phyloP scores from a whole-genome alignment of 2,797 vertebrate species.

The Lepilemur ruficaudatus region DNA sequence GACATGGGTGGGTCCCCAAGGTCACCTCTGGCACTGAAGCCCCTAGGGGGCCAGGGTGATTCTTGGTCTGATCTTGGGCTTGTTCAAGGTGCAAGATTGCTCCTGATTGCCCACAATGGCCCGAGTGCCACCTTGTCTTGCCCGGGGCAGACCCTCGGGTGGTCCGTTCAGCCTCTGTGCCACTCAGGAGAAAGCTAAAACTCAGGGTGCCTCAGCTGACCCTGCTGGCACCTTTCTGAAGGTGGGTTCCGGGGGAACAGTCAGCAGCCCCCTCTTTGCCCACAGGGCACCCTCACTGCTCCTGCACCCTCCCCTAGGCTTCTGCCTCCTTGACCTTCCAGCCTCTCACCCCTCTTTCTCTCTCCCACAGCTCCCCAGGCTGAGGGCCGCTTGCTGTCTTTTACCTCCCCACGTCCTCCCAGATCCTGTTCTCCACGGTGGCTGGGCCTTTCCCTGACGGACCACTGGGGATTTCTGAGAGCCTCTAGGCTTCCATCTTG shows the following conservation, averaged over 20 bases:
- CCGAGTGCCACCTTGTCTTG: neutral
- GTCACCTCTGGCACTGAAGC: neutral
- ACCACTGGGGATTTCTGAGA: accelerated
- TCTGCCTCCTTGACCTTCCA: neutral
- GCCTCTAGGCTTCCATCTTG: neutral
- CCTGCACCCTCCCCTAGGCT: neutral
- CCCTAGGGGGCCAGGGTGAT: neutral
- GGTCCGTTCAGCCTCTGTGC: neutral
- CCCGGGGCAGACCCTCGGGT: neutral
- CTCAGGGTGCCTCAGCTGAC: neutral
- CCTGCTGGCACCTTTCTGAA: neutral
- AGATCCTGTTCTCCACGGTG: accelerated
- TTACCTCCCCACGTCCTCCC: neutral
- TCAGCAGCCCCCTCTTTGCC: neutral
- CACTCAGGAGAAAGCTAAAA: neutral
- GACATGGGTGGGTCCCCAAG: neutral
- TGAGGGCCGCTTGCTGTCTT: neutral
- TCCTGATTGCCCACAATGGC: neutral
- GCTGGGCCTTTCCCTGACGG: neutral
- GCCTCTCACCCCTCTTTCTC: accelerated
- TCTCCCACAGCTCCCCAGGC: neutral
- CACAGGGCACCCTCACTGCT: accelerated
- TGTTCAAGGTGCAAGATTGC: neutral
- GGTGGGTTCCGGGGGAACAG: neutral
- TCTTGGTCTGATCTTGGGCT: neutral